Base-by-base conservation (phyloP, 2,888 invertebrate species). In the Pyrrhia umbra region DNA sequence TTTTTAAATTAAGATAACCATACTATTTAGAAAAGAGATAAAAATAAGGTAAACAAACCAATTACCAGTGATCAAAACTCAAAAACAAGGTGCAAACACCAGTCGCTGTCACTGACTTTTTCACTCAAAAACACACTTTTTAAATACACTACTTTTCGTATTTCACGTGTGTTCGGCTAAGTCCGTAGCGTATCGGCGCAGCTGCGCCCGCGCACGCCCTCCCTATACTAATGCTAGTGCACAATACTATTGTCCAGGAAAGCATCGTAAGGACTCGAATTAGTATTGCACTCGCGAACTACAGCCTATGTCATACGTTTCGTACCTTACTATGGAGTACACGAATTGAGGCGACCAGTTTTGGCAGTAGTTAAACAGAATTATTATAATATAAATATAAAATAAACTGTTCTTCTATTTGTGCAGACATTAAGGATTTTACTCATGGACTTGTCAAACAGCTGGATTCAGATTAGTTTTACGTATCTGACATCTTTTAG, bases 181-280 rank as follows among this genome's bases (percentile, higher is more conserved):
- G 65, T 65, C 56, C 13, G 73, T 78, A 70, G 59, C 69, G 68
- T 74, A 79, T 80, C 58, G 56, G 81, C 79, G 81, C 74, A 69
- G 80, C 70, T 79, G 87, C 90, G 86, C 81, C 61, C 64, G 75
- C 89, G 89, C 89, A 83, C 79, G 86, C 86, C 84, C 84, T 85
- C 88, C 88, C 84, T 82, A 85, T 79, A 90, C 93, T 93, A 89
- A 87, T 81, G 87, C 85, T 85, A 85, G 85, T 79, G 70, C 77
- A 81, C 87, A 85, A 84, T 87, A 87, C 85, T 73, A 76, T 73
- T 79, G 84, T 87, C 86, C 92, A 90, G 92, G 92, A 91, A 90
- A 88, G 87, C 85, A 79, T 71, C 73, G 80, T 85, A 86, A 88
- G 88, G 90, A 85, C 69, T 83, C 67, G 60, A 85, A 92, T 92